phyloP scores from a whole-genome alignment of 1,140 invertebrate genomes.

The Dreissena polymorpha region DNA sequence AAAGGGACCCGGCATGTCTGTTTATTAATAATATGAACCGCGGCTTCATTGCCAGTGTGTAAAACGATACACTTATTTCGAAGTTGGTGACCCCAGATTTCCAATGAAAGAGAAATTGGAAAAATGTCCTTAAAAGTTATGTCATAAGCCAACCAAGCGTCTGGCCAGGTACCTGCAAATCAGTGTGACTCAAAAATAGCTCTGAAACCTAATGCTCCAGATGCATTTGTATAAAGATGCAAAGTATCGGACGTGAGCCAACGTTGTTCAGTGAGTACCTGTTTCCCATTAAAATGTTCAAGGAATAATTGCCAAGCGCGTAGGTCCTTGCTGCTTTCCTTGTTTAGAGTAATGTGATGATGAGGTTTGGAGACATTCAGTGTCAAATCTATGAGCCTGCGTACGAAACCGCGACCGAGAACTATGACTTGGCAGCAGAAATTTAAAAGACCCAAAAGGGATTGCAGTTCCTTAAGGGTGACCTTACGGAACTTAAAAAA shows the following conservation, averaged over 20 bases:
- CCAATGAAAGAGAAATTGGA: conserved; percentile 47
- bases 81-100: conserved; percentile 40
- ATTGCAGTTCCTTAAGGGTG: conserved; percentile 47
- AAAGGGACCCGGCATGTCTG: conserved; percentile 8
- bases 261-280: conserved; percentile 12
- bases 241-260: conserved; percentile 21
- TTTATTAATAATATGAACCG: conserved; percentile 52
- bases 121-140: conserved; percentile 50
- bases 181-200: conserved; percentile 25
- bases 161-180: conserved; percentile 37
- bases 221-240: conserved; percentile 45
- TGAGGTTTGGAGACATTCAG: conserved; percentile 39
- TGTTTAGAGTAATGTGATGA: conserved; percentile 42
- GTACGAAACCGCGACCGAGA: conserved; percentile 48
- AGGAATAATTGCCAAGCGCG: conserved; percentile 30
- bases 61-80: conserved; percentile 35
- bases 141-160: background rate
- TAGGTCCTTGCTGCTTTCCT: conserved; percentile 27
- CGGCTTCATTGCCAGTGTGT: conserved; percentile 48
- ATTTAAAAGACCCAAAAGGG: conserved; percentile 48
- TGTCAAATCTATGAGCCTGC: conserved; percentile 46
- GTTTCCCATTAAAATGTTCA: conserved; percentile 49
- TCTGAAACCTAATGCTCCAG: conserved; percentile 1
- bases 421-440: conserved; percentile 42
- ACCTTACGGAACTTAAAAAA: background rate